A percentile compares a stretch with the other conserved stretches of the same genome.
These are phyloP conservation scores for Panthera tigris DNA, from an alignment of 2,113 vertebrate species.

Conservation along the genomic window DNA sequence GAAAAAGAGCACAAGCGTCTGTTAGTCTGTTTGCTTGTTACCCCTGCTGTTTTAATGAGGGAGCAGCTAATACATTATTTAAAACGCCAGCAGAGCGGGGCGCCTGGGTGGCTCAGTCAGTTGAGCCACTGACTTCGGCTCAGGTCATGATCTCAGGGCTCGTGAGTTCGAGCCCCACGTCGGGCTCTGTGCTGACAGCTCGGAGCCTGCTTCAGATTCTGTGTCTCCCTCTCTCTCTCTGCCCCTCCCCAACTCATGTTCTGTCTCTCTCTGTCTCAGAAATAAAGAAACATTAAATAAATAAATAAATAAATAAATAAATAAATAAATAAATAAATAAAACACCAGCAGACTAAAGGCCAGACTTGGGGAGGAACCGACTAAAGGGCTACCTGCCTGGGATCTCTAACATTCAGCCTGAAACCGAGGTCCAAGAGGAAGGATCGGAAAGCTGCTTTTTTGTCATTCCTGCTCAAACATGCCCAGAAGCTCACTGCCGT, in stretches of 20 bases:
- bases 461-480: neutral
- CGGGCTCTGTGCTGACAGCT: no score
- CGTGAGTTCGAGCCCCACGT: no score
- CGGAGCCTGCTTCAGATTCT: no score
- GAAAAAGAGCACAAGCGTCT: neutral
- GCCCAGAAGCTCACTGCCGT: neutral
- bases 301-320: no score
- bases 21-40: neutral
- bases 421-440: neutral
- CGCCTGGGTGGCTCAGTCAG: no score
- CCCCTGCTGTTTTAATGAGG: neutral
- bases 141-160: no score
- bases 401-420: neutral
- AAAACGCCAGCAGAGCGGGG: neutral
- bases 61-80: neutral
- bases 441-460: neutral
- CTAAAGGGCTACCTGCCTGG: neutral
- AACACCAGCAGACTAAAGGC: neutral
- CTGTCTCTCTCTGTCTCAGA: no score
- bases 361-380: neutral
- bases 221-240: no score
- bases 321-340: neutral
- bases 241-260: no score
- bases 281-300: no score
- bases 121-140: no score